Conservation (phyloP, 2,888 invertebrate genomes). For the Chaitophorus viminalis region DNA sequence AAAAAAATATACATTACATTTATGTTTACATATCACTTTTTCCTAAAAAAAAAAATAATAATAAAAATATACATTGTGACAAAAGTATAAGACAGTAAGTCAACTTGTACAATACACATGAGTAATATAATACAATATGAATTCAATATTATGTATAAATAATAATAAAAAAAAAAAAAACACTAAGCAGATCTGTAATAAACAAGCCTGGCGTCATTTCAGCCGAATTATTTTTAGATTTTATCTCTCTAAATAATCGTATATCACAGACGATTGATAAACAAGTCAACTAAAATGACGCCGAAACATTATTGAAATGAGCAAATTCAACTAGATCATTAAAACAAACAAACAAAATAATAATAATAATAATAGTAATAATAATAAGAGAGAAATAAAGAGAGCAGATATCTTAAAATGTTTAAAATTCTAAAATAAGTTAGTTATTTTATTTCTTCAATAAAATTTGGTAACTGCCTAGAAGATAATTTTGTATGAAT, state of each 20-base stretch:
- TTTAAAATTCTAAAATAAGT: constrained; percentile 41
- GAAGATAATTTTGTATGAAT: constrained; percentile 56
- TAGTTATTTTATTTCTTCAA: constrained; percentile 26
- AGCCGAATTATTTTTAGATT: constrained; percentile 58
- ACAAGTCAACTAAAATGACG: constrained; percentile 60
- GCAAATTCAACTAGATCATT: constrained; percentile 62
- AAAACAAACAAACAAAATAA: constrained; percentile 60
- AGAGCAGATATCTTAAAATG: constrained; percentile 54
- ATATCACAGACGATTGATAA: constrained; percentile 53
- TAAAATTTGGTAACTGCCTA: constrained; percentile 54
- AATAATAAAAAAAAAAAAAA: constrained; percentile 56
- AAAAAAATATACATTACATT: constrained; percentile 61
- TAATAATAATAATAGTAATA: constrained; percentile 49
- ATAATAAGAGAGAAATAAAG: constrained; percentile 60
- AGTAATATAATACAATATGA: constrained; percentile 57
- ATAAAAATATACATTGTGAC: constrained; percentile 56
- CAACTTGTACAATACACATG: constrained; percentile 56
- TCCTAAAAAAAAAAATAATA: constrained; percentile 53
- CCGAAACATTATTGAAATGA: constrained; percentile 62
- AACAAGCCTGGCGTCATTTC: constrained; percentile 61
- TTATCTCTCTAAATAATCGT: constrained; percentile 52
- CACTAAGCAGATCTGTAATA: constrained; percentile 62
- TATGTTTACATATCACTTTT: constrained; percentile 61
- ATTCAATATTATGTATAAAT: constrained; percentile 48
- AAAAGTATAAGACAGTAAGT: constrained; percentile 34